Conservation (phyloP, 2,888 invertebrate genomes). For the Argyresthia albistria region DNA sequence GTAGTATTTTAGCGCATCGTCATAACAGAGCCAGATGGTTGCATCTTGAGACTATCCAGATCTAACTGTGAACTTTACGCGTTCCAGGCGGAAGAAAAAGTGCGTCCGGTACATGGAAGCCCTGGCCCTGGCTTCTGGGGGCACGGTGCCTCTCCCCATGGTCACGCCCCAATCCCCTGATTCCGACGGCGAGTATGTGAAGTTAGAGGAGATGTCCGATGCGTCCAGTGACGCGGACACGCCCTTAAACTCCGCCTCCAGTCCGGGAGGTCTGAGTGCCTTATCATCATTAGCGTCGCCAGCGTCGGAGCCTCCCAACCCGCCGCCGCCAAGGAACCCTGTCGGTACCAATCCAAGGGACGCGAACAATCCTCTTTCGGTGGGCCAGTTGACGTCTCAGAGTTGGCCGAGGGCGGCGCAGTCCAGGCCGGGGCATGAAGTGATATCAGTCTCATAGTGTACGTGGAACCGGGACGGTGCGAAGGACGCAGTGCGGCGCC, state of each 20-base stretch:
- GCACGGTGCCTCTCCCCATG: slow-evolving; percentile 81
- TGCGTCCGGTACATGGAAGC: slow-evolving; percentile 97
- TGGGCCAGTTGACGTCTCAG: slow-evolving; percentile 89
- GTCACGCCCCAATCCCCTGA: slow-evolving; percentile 87
- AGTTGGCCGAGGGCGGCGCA: slow-evolving; percentile 56
- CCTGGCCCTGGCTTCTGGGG: slow-evolving; percentile 76
- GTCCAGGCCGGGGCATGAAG: slow-evolving; percentile 50
- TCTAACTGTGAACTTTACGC: background rate
- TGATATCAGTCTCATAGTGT: slow-evolving; percentile 65
- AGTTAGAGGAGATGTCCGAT: slow-evolving; percentile 79
- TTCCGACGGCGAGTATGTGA: slow-evolving; percentile 81
- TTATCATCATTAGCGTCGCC: slow-evolving; percentile 80
- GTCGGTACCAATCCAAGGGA: slow-evolving; percentile 94
- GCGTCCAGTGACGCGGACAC: slow-evolving; percentile 73
- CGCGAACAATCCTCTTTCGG: slow-evolving; percentile 92
- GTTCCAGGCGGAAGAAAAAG: slow-evolving; percentile 94
- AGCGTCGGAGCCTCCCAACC: slow-evolving; percentile 76
- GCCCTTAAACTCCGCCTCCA: slow-evolving; percentile 57
- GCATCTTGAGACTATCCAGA: background rate
- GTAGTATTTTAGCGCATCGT: background rate
- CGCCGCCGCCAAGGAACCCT: slow-evolving; percentile 76
- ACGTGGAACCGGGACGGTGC: slow-evolving; percentile 17
- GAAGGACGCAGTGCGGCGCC: slow-evolving; percentile 8
- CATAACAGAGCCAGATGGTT: background rate
- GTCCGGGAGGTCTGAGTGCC: slow-evolving; percentile 63